Base-by-base conservation (phyloP, 2,888 invertebrate species). In the Sesia bembeciformis region DNA sequence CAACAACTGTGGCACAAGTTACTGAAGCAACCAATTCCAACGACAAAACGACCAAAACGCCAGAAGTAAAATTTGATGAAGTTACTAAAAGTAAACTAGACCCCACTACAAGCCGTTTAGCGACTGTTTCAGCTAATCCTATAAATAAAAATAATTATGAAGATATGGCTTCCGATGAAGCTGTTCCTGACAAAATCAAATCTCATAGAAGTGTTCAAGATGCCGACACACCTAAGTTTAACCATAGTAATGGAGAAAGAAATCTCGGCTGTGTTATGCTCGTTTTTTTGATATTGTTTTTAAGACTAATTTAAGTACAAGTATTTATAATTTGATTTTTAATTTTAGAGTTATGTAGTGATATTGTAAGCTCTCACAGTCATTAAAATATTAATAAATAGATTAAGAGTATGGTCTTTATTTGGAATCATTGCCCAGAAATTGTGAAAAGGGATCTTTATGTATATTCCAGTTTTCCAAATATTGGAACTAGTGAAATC, bases 121-220 rank as follows among this genome's bases (percentile, higher is more conserved):
- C 76, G n/a, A 86, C 88, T 3, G 88, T 87, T 4, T 87, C 87
- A 40, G 84, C 82, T 6, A 87, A 84, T 40, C 85, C 87, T 1
- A 57, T 73, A 39, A 68, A 68, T 49, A 74, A 75, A 52, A 61
- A 64, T 8, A 69, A 61, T 52, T 66, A 79, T 51, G 79, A 81
- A 52, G 70, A 68, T 0, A 88, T 87, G 88, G 82, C 88, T 0
- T 81, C 87, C 0, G 88, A 87, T 66, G 83, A 88, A 64, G 88
- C 80, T 0, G 75, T 76, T 54, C 80, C 87, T n/a, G 85, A 85
- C 8, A 78, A 74, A 60, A 68, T 77, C 2, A 82, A 79, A 61
- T 68, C 83, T 4, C 79, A 82, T 40, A 70, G 79, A 63, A 82
- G 79, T 59, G 62, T 81, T 53, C 76, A 81, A 56, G 80, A 77